These are phyloP conservation scores for Sturmia bella DNA, from an alignment of 2,888 invertebrate genomes.

Conservation along the genomic window DNA sequence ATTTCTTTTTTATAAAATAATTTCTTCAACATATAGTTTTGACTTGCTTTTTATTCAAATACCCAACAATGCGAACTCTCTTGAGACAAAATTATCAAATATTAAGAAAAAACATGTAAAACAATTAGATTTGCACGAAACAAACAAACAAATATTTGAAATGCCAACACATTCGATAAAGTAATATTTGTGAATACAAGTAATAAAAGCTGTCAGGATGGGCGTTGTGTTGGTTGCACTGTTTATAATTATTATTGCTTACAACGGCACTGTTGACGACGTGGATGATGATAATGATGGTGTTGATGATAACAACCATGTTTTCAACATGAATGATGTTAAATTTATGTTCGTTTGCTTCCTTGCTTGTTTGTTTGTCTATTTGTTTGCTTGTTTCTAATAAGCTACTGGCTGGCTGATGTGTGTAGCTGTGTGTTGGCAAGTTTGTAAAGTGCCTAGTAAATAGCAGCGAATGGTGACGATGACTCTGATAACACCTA, in stretches of 20 bases:
- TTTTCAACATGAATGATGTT: constrained; percentile 29
- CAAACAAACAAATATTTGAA: not conserved
- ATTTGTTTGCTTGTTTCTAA: not conserved
- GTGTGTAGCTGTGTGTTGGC: not conserved
- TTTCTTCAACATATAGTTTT: no score
- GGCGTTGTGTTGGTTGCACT: constrained; percentile 31
- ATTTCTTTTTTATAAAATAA: no score
- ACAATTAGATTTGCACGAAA: constrained; percentile 1
- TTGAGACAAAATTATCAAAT: not conserved
- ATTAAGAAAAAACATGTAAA: not conserved
- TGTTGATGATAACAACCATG: constrained; percentile 17
- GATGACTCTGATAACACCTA: constrained; percentile 68
- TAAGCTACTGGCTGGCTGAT: no score
- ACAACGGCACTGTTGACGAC: constrained; percentile 8
- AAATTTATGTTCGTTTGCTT: constrained; percentile 28
- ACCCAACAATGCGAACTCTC: not conserved
- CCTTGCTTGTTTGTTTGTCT: not conserved
- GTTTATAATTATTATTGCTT: constrained; percentile 35
- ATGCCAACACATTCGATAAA: constrained; percentile 14
- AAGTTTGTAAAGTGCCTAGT: not conserved
- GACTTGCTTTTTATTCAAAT: constrained; percentile 18
- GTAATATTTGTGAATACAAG: not conserved
- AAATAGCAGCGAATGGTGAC: constrained; percentile 49
- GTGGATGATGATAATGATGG: constrained; percentile 8
- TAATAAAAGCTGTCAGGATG: not conserved